Percentiles rank a stretch among this genome's conserved stretches.
Conservation (phyloP, 2,888 invertebrate genomes). For the Rhamphomyia laevipes region DNA sequence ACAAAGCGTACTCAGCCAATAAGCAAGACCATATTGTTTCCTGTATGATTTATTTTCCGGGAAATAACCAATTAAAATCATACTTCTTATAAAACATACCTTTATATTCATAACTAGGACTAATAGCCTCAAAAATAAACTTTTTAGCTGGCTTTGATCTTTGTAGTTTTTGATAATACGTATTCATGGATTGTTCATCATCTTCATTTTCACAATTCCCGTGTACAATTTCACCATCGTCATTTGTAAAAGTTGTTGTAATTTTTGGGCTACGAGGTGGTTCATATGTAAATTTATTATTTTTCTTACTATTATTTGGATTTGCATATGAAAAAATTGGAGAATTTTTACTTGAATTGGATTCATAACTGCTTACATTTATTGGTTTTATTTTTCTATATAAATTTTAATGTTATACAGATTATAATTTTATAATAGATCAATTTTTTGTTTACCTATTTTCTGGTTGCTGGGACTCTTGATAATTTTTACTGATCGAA, state of each 20-base stretch:
- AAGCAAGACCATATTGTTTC: no score
- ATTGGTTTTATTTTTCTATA: neutral
- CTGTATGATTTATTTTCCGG: no score
- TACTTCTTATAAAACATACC: slow-evolving; percentile 5
- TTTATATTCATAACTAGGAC: slow-evolving; percentile 22
- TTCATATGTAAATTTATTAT: slow-evolving; percentile 22
- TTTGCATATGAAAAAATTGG: slow-evolving; percentile 16
- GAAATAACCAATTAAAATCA: no score
- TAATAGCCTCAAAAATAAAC: slow-evolving; percentile 44
- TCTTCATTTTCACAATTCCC: neutral
- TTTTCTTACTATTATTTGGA: slow-evolving; percentile 10
- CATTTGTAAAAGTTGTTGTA: slow-evolving; percentile 34
- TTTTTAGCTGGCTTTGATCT: slow-evolving; percentile 49
- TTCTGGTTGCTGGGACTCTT: slow-evolving; percentile 16
- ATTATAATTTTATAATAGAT: neutral
- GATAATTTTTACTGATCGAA: neutral
- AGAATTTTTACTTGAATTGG: neutral
- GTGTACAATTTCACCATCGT: slow-evolving; percentile 16
- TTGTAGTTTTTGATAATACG: slow-evolving; percentile 31
- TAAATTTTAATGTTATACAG: no score
- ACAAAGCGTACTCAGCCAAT: no score
- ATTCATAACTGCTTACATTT: slow-evolving; percentile 5
- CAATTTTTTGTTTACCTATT: slow-evolving; percentile 27
- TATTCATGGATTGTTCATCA: slow-evolving; percentile 21
- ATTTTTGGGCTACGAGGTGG: slow-evolving; percentile 36